Evolutionary conservation across 2,888 invertebrate species (phyloP).

Genomic region (Drosophila pseudotalamancana): DNA sequence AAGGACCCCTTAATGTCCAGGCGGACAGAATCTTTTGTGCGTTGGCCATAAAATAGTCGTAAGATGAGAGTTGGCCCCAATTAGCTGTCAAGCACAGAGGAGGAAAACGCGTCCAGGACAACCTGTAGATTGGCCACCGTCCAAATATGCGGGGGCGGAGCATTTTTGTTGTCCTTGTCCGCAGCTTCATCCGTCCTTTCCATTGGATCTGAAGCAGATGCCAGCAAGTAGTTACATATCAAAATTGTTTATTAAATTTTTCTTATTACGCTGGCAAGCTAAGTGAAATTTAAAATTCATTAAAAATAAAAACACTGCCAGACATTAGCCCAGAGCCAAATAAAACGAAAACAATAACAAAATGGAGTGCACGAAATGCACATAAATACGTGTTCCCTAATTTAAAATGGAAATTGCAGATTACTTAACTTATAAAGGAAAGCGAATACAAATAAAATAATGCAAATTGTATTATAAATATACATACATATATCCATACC

Average conservation of each 20-base stretch:
- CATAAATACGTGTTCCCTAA: slow-evolving; percentile 15
- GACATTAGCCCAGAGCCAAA: slow-evolving; percentile 45
- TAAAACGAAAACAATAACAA: slow-evolving; percentile 11
- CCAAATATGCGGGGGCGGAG: neutral
- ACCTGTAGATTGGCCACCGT: slow-evolving; percentile 8
- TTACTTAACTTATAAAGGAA: too few relatives aligned
- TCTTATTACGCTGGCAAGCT: slow-evolving; percentile 23
- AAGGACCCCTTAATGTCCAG: slow-evolving; percentile 32
- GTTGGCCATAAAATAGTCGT: slow-evolving; percentile 57
- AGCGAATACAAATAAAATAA: neutral
- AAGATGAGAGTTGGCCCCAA: slow-evolving; percentile 55
- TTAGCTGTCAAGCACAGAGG: slow-evolving; percentile 71
- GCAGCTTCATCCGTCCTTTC: neutral
- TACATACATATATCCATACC: too few relatives aligned
- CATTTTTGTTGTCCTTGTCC: slow-evolving; percentile 23
- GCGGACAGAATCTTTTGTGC: slow-evolving; percentile 46
- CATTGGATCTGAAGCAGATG: slow-evolving; percentile 39
- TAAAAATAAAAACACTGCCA: slow-evolving; percentile 44
- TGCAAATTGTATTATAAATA: neutral
- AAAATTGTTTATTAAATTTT: slow-evolving; percentile 60
- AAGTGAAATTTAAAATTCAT: slow-evolving; percentile 69
- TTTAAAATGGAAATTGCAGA: slow-evolving; percentile 41
- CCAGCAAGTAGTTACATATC: slow-evolving; percentile 42
- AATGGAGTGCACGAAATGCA: slow-evolving; percentile 3
- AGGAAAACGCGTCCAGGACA: slow-evolving; percentile 6